Conservation (phyloP, 1,140 invertebrate genomes). For the roundworm (Caenorhabditis elegans) region DNA sequence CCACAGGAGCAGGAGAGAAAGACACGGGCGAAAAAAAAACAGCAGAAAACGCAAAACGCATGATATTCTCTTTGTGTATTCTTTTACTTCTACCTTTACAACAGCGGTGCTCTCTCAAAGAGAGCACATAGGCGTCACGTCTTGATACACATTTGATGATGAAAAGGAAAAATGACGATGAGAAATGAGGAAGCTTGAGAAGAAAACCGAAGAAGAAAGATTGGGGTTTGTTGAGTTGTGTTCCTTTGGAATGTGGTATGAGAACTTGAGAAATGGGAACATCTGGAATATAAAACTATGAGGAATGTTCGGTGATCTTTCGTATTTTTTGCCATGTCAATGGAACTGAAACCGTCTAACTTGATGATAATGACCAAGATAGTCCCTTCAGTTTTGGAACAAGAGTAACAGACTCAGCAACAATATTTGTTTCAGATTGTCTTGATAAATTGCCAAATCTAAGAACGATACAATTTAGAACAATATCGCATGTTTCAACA, state of each 20-base stretch:
- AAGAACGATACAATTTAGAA: no score
- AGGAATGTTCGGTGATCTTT: no score
- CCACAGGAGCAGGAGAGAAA: not conserved
- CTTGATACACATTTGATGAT: slow-evolving; percentile 16
- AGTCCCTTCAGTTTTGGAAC: no score
- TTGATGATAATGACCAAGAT: no score
- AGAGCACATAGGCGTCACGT: not conserved
- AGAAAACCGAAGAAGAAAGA: not conserved
- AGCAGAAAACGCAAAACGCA: not conserved
- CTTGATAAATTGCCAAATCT: no score
- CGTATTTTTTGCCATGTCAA: no score
- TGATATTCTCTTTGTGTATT: not conserved
- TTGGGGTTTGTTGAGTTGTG: slow-evolving; percentile 19
- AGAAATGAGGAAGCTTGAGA: slow-evolving; percentile 12
- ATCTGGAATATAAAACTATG: slow-evolving; percentile 1
- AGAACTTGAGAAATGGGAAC: not conserved
- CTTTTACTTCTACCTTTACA: not conserved
- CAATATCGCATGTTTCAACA: no score
- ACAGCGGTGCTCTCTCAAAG: not conserved
- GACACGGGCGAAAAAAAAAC: not conserved
- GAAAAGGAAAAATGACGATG: not conserved
- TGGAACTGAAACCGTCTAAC: no score
- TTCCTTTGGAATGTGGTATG: slow-evolving; percentile 23
- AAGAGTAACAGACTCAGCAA: no score
- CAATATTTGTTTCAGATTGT: no score